Conservation (phyloP, 2,113 vertebrate species). For the Hippopotamus amphibius region DNA sequence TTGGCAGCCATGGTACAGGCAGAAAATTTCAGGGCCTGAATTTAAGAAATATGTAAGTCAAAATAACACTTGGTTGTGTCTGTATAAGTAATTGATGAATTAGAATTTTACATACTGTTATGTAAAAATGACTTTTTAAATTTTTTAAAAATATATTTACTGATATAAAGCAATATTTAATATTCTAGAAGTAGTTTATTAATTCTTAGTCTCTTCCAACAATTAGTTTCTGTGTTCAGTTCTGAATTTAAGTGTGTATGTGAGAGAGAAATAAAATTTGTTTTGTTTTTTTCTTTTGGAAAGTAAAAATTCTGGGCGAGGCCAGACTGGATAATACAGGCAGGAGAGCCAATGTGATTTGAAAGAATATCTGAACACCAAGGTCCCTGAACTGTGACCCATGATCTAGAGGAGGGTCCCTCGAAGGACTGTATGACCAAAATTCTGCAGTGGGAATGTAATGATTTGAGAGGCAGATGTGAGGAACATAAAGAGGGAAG, state of each 20-base stretch:
- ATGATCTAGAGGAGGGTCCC: not conserved
- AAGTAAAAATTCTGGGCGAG: not conserved
- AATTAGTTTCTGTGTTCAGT: not conserved
- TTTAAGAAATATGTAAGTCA: conserved; percentile 17
- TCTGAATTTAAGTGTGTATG: not conserved
- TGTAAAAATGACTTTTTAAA: not conserved
- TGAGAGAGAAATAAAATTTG: not conserved
- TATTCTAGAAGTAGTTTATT: not conserved
- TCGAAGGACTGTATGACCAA: not conserved
- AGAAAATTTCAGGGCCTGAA: not conserved
- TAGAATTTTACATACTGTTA: not conserved
- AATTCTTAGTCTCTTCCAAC: not conserved
- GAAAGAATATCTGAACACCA: not conserved
- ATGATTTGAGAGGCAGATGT: not conserved
- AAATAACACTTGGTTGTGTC: not conserved
- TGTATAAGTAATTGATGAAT: not conserved
- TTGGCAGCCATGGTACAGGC: not conserved
- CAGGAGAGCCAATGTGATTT: not conserved
- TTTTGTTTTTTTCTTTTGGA: not conserved
- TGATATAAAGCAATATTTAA: not conserved
- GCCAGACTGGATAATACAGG: not conserved
- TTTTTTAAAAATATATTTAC: not conserved
- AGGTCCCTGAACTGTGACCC: not conserved
- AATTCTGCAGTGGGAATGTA: not conserved
- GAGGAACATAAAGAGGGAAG: not conserved